Conservation (phyloP, 2,113 vertebrate genomes). For the Elephantulus edwardii region DNA sequence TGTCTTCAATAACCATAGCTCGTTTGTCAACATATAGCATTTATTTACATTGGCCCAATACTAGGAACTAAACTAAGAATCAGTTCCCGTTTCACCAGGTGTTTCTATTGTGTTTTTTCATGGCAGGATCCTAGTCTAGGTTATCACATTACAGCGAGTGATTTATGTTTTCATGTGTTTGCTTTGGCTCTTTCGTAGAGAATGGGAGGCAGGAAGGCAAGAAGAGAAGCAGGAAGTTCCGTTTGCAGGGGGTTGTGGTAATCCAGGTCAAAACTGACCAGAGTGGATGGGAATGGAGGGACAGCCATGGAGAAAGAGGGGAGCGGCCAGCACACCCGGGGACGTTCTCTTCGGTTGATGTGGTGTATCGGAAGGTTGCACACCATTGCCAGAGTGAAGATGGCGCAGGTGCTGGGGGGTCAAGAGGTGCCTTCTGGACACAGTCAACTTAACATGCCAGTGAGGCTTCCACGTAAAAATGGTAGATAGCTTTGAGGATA, state of each 20-base stretch:
- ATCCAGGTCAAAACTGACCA: neutral
- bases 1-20: neutral
- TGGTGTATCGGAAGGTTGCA: neutral
- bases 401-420: neutral
- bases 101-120: neutral
- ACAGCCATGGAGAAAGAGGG: neutral
- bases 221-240: neutral
- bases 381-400: neutral
- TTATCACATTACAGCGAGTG: neutral
- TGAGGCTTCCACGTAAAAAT: neutral
- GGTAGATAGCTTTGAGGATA: neutral
- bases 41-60: neutral
- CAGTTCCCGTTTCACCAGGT: neutral
- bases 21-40: neutral
- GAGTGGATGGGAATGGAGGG: neutral
- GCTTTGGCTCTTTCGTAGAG: neutral
- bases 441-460: neutral
- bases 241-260: neutral
- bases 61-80: neutral
- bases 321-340: neutral
- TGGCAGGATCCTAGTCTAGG: neutral
- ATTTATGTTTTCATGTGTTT: neutral
- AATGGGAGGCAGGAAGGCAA: neutral
- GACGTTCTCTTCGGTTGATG: neutral
- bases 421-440: neutral